These are phyloP conservation scores for Rotaria magnacalcarata DNA, from an alignment of 2,888 invertebrate species.

Conservation along the genomic window DNA sequence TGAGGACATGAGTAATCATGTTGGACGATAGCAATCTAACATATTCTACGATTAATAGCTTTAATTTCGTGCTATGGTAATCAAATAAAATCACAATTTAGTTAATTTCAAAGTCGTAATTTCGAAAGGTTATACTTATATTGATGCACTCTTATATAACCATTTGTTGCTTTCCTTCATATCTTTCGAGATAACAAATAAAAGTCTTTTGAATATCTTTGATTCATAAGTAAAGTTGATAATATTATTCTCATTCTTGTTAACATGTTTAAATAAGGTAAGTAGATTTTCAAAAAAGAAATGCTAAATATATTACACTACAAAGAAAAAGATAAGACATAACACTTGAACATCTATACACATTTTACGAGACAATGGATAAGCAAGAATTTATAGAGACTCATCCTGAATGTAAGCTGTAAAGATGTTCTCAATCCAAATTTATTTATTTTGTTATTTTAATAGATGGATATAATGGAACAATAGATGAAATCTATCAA, in stretches of 20 bases:
- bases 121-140: no score
- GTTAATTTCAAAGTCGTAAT: no score
- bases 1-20: no score
- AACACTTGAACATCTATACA: background rate
- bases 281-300: background rate
- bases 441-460: background rate
- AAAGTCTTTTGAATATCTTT: background rate
- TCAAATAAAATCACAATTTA: no score
- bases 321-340: background rate
- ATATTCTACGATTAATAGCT: no score
- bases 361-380: background rate
- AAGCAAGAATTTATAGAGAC: background rate
- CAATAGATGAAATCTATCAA: constrained; percentile 13
- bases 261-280: background rate
- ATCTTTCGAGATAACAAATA: no score
- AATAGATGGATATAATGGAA: constrained; percentile 8
- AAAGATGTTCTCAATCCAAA: background rate
- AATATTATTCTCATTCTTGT: background rate
- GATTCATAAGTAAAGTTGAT: background rate
- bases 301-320: background rate
- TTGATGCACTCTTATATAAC: no score
- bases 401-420: background rate
- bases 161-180: no score
- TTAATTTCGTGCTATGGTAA: no score
- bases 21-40: no score